Conservation (phyloP, 2,797 vertebrate species). For the Schizopygopsis pylzovi region DNA sequence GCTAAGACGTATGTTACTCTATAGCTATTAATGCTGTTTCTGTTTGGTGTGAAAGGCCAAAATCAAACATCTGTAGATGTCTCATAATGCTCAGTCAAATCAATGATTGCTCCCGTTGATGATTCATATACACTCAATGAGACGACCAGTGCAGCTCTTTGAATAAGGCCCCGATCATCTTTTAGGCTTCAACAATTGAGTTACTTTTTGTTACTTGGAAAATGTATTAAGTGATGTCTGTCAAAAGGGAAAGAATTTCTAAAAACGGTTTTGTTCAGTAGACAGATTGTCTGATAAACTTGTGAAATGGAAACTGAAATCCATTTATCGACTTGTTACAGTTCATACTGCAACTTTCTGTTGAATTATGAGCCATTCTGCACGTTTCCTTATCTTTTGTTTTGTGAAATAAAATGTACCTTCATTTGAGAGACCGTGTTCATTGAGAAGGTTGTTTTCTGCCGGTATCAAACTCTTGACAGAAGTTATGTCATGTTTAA, state of each 20-base stretch:
- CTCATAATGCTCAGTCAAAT: background rate
- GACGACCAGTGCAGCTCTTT: background rate
- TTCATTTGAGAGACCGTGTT: slow-evolving; percentile 8
- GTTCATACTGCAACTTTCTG: slow-evolving; percentile 22
- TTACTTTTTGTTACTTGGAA: background rate
- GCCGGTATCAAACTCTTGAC: slow-evolving; percentile 9
- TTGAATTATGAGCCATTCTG: slow-evolving; percentile 40
- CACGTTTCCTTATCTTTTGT: slow-evolving; percentile 43
- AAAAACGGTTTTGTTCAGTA: background rate
- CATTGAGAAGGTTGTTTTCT: background rate
- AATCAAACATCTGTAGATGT: slow-evolving; percentile 19
- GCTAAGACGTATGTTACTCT: background rate
- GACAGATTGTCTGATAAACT: slow-evolving; percentile 10
- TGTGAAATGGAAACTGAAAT: slow-evolving; percentile 14
- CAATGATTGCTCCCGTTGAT: too few relatives aligned
- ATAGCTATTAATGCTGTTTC: background rate
- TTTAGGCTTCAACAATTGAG: background rate
- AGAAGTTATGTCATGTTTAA: slow-evolving; percentile 1
- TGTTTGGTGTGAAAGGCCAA: slow-evolving; percentile 22
- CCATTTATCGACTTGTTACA: background rate
- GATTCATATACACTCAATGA: background rate
- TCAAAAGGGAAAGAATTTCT: background rate
- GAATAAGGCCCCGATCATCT: background rate
- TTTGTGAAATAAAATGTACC: slow-evolving; percentile 37
- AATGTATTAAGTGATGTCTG: background rate